Evolutionary conservation across 2,888 invertebrate species (phyloP).

Genomic region (Byasa hedistus): DNA sequence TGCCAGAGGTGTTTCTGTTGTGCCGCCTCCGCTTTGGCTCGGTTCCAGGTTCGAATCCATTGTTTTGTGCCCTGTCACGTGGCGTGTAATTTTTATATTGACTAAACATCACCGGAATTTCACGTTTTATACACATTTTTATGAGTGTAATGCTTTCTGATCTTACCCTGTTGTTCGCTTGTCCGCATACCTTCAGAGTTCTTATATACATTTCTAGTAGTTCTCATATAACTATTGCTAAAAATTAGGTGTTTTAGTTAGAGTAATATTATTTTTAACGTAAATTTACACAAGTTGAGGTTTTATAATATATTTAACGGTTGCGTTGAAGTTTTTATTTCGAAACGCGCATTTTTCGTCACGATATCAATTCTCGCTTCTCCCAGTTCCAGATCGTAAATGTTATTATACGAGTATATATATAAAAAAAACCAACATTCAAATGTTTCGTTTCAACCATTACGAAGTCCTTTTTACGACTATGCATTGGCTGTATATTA

Average conservation of each 20-base stretch:
- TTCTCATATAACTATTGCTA: not conserved
- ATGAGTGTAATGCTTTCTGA: conserved; percentile 5
- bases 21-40: conserved; percentile 3
- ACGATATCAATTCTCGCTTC: not conserved
- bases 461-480: not conserved
- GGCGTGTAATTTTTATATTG: not conserved
- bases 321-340: no score
- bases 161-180: no score
- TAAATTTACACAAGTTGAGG: no score
- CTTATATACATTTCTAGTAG: not conserved
- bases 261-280: no score
- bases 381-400: not conserved
- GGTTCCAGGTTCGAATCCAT: conserved; percentile 7
- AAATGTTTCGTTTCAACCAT: not conserved
- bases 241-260: no score
- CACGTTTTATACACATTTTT: not conserved
- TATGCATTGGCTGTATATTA: not conserved
- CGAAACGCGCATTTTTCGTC: not conserved
- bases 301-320: no score
- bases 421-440: not conserved
- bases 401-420: not conserved
- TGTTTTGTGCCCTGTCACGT: not conserved
- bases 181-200: no score
- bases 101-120: no score
- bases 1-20: not conserved